Evolutionary conservation across 2,888 invertebrate genomes (phyloP), one percentile per base, ranked within the genome.

Genomic region (Magallana nippona): DNA sequence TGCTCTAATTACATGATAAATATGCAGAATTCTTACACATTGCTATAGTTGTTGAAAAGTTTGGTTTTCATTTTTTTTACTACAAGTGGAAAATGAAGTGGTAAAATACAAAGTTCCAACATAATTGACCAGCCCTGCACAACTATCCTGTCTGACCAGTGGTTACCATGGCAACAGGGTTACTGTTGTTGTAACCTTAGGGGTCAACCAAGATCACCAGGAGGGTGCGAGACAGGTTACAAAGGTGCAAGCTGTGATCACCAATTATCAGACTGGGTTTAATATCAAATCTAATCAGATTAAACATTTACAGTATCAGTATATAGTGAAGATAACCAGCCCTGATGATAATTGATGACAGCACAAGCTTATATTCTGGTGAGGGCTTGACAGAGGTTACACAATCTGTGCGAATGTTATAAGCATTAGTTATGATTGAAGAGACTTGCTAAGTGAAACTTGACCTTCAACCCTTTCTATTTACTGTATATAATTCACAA

Each of bases 381-480:
- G 71, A 71, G 71, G 71, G 71, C 71, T 71, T 11, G 27, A 71
- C 71, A 71, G 71, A 27, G 71, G 71, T 22, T 71, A 71, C 71
- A 71, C 71, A 71, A 71, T 71, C 71, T 71, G 71, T 71, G 71
- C 71, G 17, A 22, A 27, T 71, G 71, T 71, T 71, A 71, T 71
- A 71, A 71, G 71, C 71, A 71, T 71, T 71, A 71, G 71, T 71
- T 71, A 71, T 27, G 27, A 11, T 71, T 15, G 71, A 71, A 71
- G 15, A 71, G 71, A 32, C 71, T 32, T 71, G 27, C 71, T 71
- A 71, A 71, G 32, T 15, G 32, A 71, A 71, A 71, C 71, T 22
- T 71, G 71, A 27, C 71, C 10, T 11, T 22, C 13, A 2, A 13
- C 27, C 15, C 10, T 15, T 15, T 11, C 13, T 27, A 3, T 27